phyloP scores from a whole-genome alignment of 1,140 invertebrate species.

The Branchinecta lynchi region DNA sequence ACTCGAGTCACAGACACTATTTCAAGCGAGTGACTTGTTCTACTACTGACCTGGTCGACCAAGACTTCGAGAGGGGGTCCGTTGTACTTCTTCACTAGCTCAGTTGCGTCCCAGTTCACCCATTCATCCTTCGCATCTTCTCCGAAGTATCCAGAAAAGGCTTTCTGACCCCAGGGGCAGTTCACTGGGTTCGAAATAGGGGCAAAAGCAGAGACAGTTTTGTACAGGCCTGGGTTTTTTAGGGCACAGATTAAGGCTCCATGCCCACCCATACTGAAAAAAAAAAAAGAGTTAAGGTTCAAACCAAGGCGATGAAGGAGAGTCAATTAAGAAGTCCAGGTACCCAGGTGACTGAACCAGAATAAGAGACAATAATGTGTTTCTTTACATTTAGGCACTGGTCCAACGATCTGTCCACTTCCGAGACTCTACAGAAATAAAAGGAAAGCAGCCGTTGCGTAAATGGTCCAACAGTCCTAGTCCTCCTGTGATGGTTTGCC shows the following conservation, averaged over 20 bases:
- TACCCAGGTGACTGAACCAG: too few species aligned
- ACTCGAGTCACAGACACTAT: constrained; percentile 1
- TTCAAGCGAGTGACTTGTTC: constrained; percentile 9
- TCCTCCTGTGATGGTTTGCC: too few species aligned
- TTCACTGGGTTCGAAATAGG: constrained; percentile 79
- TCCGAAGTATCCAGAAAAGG: constrained; percentile 75
- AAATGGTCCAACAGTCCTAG: too few species aligned
- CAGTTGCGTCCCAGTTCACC: constrained; percentile 76
- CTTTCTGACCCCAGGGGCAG: constrained; percentile 74
- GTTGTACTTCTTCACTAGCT: constrained; percentile 62
- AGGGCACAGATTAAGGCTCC: constrained; percentile 82
- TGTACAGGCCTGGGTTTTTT: constrained; percentile 78
- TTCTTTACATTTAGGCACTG: too few species aligned
- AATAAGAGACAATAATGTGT: constrained; percentile 27
- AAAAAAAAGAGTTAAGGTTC: constrained; percentile 16
- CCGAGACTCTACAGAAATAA: too few species aligned
- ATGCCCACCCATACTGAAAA: constrained; percentile 84
- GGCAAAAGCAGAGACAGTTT: constrained; percentile 87
- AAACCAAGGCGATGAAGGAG: background rate
- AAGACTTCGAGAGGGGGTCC: constrained; percentile 69
- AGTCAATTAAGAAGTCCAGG: too few species aligned
- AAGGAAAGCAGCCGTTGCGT: too few species aligned
- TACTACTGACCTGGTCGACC: constrained; percentile 63
- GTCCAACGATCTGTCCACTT: too few species aligned
- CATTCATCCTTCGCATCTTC: constrained; percentile 43